Conservation (phyloP, 2,888 invertebrate genomes). For the Euplexia lucipara region DNA sequence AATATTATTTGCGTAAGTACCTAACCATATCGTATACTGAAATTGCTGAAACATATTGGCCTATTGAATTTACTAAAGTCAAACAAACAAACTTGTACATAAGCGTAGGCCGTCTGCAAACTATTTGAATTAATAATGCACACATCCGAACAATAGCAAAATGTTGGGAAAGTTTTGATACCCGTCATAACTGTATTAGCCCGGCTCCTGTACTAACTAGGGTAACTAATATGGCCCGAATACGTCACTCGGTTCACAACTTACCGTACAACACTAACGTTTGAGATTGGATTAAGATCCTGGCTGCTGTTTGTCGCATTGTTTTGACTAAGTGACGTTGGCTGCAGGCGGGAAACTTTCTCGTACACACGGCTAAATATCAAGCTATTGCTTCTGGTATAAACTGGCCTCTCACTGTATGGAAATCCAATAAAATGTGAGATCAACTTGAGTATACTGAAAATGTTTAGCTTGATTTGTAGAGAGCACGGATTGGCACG, state of each 20-base stretch:
- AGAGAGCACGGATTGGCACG: no score
- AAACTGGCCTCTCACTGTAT: no score
- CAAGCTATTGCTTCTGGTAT: no score
- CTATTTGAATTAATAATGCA: constrained; percentile 59
- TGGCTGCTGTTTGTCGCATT: constrained; percentile 35
- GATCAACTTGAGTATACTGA: no score
- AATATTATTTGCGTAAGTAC: constrained; percentile 16
- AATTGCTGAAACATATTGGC: constrained; percentile 21
- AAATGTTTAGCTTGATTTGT: no score
- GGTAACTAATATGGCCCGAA: constrained; percentile 63
- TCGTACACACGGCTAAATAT: no score
- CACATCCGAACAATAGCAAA: constrained; percentile 55
- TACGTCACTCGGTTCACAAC: constrained; percentile 57
- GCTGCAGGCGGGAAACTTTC: background rate
- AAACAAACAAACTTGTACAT: constrained; percentile 43
- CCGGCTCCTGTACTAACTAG: constrained; percentile 25
- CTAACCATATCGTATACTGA: constrained; percentile 8
- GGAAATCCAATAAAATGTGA: no score
- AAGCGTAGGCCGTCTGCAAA: constrained; percentile 46
- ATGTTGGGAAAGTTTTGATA: constrained; percentile 57
- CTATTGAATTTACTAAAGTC: constrained; percentile 39
- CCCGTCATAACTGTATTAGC: constrained; percentile 63
- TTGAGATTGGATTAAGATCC: constrained; percentile 35
- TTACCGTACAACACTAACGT: constrained; percentile 28
- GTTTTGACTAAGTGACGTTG: constrained; percentile 20